These are phyloP conservation scores for Dendrocincla tyrannina DNA, from an alignment of 2,797 vertebrate genomes.

Conservation along the genomic window DNA sequence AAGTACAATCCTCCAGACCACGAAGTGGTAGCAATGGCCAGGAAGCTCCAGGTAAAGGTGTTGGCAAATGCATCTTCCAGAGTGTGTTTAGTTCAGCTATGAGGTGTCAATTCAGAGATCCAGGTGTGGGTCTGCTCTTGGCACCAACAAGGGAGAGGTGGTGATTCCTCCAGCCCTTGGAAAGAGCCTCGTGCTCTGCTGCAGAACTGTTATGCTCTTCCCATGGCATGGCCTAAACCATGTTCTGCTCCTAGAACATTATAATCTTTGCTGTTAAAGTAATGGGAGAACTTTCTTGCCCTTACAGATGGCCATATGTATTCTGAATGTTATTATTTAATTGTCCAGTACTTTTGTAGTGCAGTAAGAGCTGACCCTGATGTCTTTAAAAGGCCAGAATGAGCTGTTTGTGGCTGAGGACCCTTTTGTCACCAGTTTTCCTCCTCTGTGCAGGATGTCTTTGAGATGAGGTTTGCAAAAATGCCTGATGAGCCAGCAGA, in stretches of 20 bases:
- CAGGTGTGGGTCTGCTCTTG: neutral
- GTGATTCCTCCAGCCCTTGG: neutral
- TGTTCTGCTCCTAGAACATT: neutral
- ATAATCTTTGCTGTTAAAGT: neutral
- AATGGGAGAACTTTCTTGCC: neutral
- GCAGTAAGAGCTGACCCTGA: neutral
- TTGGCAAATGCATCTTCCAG: neutral
- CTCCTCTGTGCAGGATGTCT: conserved; percentile 81
- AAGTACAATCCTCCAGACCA: conserved; percentile 95
- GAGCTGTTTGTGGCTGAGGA: neutral
- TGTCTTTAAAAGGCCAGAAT: neutral
- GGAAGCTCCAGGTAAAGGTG: conserved; percentile 89
- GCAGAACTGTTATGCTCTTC: neutral
- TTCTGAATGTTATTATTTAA: neutral
- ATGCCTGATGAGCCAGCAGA: conserved; percentile 89
- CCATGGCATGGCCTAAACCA: fast-evolving
- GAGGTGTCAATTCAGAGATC: neutral
- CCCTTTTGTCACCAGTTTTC: neutral
- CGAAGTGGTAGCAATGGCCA: conserved; percentile 88
- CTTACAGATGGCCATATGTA: neutral
- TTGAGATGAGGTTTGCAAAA: conserved; percentile 94
- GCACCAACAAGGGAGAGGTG: neutral
- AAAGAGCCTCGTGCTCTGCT: neutral
- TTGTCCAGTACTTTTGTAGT: neutral
- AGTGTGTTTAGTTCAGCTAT: neutral